Base-by-base conservation (phyloP, 2,113 vertebrate species). In the Nettapus auritus region DNA sequence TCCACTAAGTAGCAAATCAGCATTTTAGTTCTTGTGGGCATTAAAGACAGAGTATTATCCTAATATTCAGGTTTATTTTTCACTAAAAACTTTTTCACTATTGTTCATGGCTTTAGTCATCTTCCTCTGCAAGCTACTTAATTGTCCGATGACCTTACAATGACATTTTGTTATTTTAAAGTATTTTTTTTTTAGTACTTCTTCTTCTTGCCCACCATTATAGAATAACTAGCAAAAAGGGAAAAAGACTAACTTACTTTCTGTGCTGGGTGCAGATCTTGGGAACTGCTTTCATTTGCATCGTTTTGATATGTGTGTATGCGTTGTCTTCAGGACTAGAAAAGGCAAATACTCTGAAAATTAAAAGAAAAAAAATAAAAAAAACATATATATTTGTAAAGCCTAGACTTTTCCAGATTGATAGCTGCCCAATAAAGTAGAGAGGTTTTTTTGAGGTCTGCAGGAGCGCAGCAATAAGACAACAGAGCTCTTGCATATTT, bases 21-120 rank as follows among this genome's bases (percentile, higher is more conserved):
- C 38, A 46, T 86, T 93, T 86, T 17, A 48, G 29, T 46, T 92
- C 64, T 70, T 62, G 63, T 17, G 14, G 20, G 17, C 73, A 59
- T 82, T 75, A 78, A 75, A 82, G 38, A 20, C 15, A 21, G 36
- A 67, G 14, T 55, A 88, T 89, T 67, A 86, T 55, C 48, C 53
- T 62, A 88, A 84, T 52, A 79, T 14, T 90, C 67, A 40, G 57
- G 67, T 84, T 88, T 94, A 57, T 79, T 89, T 89, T 75, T 86
- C 33, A 15, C 63, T 57, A 28, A 50, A 85, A 93, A 56, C 8
- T 9, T 57, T 83, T 86, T 89, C 20, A 21, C 22, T 78, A 4
- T 85, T 88, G 23, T 86, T 88, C 48, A 31, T 52, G 40, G 38
- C 8, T 83, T 89, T 80, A 80, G 34, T 79, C 59, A 66, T 91